phyloP scores from a whole-genome alignment of 1,140 invertebrate species.

The Caerostris darwini region DNA sequence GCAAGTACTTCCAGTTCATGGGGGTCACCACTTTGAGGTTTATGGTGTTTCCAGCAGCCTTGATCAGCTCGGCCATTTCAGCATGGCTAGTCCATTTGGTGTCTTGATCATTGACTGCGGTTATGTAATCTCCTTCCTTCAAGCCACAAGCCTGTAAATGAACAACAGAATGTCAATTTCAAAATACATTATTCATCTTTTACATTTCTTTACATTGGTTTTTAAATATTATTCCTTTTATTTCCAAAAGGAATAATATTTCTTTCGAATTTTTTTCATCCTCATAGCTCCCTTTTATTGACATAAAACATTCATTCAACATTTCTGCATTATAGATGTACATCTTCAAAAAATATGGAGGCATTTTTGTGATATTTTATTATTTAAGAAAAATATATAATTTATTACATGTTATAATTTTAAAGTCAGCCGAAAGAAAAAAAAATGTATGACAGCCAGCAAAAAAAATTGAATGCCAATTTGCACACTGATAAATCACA shows the following conservation, averaged over 20 bases:
- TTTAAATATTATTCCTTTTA: too few relatives aligned
- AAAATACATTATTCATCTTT: not conserved
- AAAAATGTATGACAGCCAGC: too few relatives aligned
- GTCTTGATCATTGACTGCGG: slow-evolving; percentile 92
- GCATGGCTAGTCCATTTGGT: slow-evolving; percentile 97
- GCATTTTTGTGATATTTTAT: too few relatives aligned
- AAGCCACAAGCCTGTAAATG: slow-evolving; percentile 85
- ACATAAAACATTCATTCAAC: too few relatives aligned
- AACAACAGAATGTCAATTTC: not conserved
- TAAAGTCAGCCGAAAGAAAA: too few relatives aligned
- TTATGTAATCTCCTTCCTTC: slow-evolving; percentile 96
- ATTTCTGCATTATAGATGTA: too few relatives aligned
- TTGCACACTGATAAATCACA: too few relatives aligned
- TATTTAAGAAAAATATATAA: too few relatives aligned
- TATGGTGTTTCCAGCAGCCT: slow-evolving; percentile 86
- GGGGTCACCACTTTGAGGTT: slow-evolving; percentile 92
- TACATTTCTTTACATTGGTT: too few relatives aligned
- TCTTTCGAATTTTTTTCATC: not conserved
- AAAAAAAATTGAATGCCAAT: too few relatives aligned
- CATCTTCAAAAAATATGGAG: too few relatives aligned
- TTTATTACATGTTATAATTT: too few relatives aligned
- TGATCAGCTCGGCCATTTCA: slow-evolving; percentile 93
- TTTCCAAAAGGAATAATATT: not conserved
- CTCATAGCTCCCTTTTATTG: not conserved
- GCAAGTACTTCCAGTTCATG: slow-evolving; percentile 91